Evolutionary conservation across 1,140 invertebrate species (phyloP), one percentile per base, ranked within the genome.

Genomic region (Aphis craccivora): DNA sequence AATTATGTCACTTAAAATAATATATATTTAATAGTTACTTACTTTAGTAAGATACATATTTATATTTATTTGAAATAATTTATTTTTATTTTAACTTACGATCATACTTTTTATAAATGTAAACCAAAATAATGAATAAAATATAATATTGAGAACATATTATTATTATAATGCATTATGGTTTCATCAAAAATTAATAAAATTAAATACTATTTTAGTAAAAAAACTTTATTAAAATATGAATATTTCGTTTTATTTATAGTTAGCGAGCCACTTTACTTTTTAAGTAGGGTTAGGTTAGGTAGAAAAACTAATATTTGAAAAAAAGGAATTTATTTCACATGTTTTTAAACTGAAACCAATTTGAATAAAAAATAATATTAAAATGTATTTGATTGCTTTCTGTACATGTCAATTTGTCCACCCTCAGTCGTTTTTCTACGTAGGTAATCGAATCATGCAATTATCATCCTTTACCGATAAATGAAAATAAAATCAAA

Each of bases 281-380:
- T 43, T 84, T 45, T 43, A 11, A 67, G 30, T 18, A 45, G 4
- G 14, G 14, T 51, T 51, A 18, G 2, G 48, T 51, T 18, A 1
- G 18, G 14, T 51, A 20, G 9, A 40, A 8, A 7, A n/a, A 76
- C 1, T 6, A n/a, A 76, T 76, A 84, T 84, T 25, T 84, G 11
- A 86, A 86, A 45, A 86, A 86, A 86, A 87, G 3, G 48, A 87
- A 87, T n/a, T n/a, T 5, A 87, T 87, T 87, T 30, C n/a, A 30
- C 0, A 11, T 43, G 18, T n/a, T 84, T 43, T 86, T 43, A 40
- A 43, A 86, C 43, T 48, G 84, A 88, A 88, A 88, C 51, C 6
- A 20, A 7, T 89, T 89, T 9, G 22, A 88, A n/a, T 48, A 23
- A 37, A 83, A 81, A 67, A n/a, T n/a, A 67, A 67, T 67, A 76